Percentiles rank a stretch among this genome's conserved stretches.
phyloP scores from a whole-genome alignment of 2,888 invertebrate species.

The Drosophila suboccidentalis region DNA sequence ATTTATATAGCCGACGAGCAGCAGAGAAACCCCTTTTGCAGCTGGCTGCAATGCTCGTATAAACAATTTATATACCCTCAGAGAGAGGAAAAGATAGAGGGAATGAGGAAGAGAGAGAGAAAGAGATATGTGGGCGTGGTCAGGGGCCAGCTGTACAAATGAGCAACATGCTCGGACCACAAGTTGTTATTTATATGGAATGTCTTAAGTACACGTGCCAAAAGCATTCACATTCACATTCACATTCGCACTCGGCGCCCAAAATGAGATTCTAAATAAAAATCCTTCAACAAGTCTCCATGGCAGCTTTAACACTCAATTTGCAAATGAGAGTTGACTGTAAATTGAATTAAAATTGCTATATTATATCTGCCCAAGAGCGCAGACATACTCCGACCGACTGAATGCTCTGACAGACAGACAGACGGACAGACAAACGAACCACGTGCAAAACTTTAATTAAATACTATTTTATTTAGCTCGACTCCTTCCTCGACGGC shows the following conservation, averaged over 20 bases:
- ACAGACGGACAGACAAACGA: conserved; percentile 45
- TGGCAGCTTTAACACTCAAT: conserved; percentile 35
- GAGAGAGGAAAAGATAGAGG: conserved; percentile 22
- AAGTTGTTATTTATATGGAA: conserved; percentile 68
- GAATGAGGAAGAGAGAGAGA: conserved; percentile 38
- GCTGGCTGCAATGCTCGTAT: conserved; percentile 36
- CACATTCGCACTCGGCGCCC: conserved; percentile 10
- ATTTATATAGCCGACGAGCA: conserved; percentile 66
- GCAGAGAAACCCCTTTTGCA: conserved; percentile 64
- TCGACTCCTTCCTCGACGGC: conserved; percentile 17
- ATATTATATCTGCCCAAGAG: conserved; percentile 40
- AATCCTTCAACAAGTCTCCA: conserved; percentile 22
- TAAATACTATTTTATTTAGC: conserved; percentile 75
- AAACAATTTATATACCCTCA: conserved; percentile 63
- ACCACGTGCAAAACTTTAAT: conserved; percentile 78
- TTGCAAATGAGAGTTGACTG: conserved; percentile 45
- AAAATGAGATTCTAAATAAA: conserved; percentile 46
- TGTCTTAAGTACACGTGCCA: conserved; percentile 55
- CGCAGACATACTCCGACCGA: conserved; percentile 6
- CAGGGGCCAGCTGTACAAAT: conserved; percentile 53
- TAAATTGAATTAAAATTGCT: conserved; percentile 78
- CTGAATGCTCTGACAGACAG: conserved; percentile 17
- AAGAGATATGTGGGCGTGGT: conserved; percentile 12
- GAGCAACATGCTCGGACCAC: conserved; percentile 67
- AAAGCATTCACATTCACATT: conserved; percentile 16